Base-by-base conservation (phyloP, 2,797 vertebrate genomes). In the Eulemur coronatus region DNA sequence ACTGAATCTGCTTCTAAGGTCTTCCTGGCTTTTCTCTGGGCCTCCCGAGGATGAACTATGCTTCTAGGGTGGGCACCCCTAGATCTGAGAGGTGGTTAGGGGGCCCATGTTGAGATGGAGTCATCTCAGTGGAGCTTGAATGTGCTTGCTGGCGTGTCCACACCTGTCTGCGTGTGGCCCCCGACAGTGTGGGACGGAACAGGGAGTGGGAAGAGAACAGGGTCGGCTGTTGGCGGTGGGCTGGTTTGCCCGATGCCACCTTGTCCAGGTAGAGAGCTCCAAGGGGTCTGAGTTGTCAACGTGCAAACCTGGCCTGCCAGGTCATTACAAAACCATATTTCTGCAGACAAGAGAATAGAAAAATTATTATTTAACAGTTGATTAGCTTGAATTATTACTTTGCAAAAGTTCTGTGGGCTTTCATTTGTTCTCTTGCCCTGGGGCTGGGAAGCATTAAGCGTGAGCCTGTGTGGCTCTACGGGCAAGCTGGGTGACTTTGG, bases 181-280 rank as follows among this genome's bases (percentile, higher is more conserved):
- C 41, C 69, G 33, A 13, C 13, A 0, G 17, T 3, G 13, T 3
- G 7, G 33, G 26, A 10, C 15, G 13, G 65, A 75, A 18, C 22
- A 0, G 0, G 18, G 46, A 22, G 5, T 28, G 4, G 8, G 28
- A 72, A 57, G 50, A 52, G 35, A 48, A 59, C 2, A 9, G 10
- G 33, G 4, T 4, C 0, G 2, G n/a, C 17, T 4, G 0, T 13
- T 2, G 18, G 13, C 5, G 35, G 5, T 33, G 5, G 35, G 22
- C 11, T 10, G 48, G 13, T 30, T 35, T 0, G 1, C 28, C 4
- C 10, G 12, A 0, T 2, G 20, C 5, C 24, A 4, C 26, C 10
- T 7, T 14, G 30, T 8, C 20, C 17, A 6, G 28, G 5, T 48
- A 41, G 65, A 11, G 5, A 41, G 41, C 7, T 13, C 46, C 52